phyloP scores from a whole-genome alignment of 2,113 vertebrate species.

The rabbit (Oryctolagus cuniculus) region DNA sequence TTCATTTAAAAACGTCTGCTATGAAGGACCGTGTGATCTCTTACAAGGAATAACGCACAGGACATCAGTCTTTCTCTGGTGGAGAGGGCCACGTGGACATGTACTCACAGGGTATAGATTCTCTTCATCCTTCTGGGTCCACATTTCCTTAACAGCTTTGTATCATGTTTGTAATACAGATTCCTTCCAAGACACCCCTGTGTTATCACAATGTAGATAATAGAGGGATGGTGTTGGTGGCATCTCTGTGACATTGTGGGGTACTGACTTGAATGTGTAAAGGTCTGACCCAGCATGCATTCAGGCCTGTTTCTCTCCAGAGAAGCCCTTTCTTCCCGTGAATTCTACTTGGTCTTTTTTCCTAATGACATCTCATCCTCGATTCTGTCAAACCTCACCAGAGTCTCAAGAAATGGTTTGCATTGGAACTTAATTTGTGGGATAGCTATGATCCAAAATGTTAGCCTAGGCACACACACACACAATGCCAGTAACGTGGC shows the following conservation, averaged over 20 bases:
- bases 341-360: not conserved
- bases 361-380: not conserved
- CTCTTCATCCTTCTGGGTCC: not conserved
- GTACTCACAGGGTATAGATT: not conserved
- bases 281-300: not conserved
- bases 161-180: not conserved
- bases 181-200: not conserved
- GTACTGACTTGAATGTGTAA: not conserved
- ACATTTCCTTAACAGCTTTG: too few relatives aligned
- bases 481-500: not conserved
- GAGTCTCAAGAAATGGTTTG: not conserved
- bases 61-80: not conserved
- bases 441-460: not conserved
- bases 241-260: not conserved
- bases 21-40: not conserved
- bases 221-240: not conserved
- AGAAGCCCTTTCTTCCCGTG: not conserved
- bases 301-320: not conserved
- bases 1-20: not conserved
- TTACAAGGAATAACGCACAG: not conserved
- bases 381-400: not conserved
- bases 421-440: not conserved
- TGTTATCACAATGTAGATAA: not conserved
- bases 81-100: too few relatives aligned
- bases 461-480: not conserved